phyloP scores from a whole-genome alignment of 1,140 invertebrate genomes.

The Mamestra configurata region DNA sequence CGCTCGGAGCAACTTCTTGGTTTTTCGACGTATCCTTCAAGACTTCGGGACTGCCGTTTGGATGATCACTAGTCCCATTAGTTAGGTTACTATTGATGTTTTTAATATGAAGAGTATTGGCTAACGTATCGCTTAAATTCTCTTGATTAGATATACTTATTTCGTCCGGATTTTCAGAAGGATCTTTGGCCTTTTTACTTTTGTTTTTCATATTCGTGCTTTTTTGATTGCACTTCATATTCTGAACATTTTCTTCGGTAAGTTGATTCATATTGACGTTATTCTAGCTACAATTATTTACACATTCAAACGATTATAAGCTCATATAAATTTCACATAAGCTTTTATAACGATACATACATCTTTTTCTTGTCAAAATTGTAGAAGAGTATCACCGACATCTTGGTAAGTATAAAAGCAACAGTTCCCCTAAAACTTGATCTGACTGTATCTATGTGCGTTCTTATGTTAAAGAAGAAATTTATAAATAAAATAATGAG shows the following conservation, averaged over 20 bases:
- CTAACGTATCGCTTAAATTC: slow-evolving; percentile 78
- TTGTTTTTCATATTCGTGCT: slow-evolving; percentile 81
- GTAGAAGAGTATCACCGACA: slow-evolving; percentile 85
- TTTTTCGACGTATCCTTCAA: slow-evolving; percentile 62
- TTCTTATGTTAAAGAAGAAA: slow-evolving; percentile 64
- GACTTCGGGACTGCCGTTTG: slow-evolving; percentile 66
- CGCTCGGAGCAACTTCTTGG: slow-evolving; percentile 67
- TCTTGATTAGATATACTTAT: slow-evolving; percentile 77
- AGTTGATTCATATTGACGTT: slow-evolving; percentile 82
- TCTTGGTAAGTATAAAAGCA: slow-evolving; percentile 78
- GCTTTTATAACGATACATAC: slow-evolving; percentile 77
- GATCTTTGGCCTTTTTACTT: slow-evolving; percentile 86
- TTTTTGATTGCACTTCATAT: slow-evolving; percentile 78
- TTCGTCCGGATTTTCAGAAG: slow-evolving; percentile 75
- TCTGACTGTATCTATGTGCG: slow-evolving; percentile 61
- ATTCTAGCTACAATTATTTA: slow-evolving; percentile 82
- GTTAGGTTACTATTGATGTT: slow-evolving; percentile 82
- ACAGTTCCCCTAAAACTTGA: slow-evolving; percentile 64
- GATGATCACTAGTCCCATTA: slow-evolving; percentile 83
- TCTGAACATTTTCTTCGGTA: slow-evolving; percentile 78
- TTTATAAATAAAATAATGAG: slow-evolving; percentile 65
- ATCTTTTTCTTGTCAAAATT: slow-evolving; percentile 85
- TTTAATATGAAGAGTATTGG: slow-evolving; percentile 82
- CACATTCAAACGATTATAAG: slow-evolving; percentile 80
- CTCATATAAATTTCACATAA: slow-evolving; percentile 75